Conservation (phyloP, 2,113 vertebrate species). For the Isurus oxyrinchus region DNA sequence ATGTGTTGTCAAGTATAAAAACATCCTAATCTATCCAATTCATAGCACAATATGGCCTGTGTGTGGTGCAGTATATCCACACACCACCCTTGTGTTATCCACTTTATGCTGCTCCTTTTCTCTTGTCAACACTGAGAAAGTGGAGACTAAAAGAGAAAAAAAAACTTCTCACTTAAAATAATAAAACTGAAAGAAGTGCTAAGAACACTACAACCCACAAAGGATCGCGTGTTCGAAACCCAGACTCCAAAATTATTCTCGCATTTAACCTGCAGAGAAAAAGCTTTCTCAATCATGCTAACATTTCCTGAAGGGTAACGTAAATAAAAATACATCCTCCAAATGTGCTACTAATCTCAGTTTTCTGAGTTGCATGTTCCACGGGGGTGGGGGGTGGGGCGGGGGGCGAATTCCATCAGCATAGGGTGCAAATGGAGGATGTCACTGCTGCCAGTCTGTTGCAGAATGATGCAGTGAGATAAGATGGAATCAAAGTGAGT, state of each 20-base stretch:
- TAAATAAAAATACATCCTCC: not conserved
- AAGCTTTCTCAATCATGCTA: not conserved
- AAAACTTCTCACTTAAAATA: not conserved
- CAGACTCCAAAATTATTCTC: not conserved
- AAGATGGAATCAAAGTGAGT: not conserved
- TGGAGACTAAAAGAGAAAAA: not conserved
- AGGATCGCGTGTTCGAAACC: not conserved
- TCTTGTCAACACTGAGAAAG: not conserved
- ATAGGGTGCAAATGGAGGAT: not conserved
- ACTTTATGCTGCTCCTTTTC: not conserved
- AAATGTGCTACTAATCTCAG: no score
- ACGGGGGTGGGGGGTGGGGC: no score
- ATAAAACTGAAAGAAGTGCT: not conserved
- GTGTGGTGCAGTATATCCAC: not conserved
- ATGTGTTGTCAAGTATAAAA: not conserved
- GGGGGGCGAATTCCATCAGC: not conserved
- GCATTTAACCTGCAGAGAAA: not conserved
- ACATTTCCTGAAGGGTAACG: not conserved
- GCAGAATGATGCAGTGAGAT: not conserved
- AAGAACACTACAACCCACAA: not conserved
- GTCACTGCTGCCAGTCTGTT: not conserved
- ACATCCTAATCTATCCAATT: not conserved
- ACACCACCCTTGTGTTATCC: not conserved
- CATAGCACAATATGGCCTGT: not conserved
- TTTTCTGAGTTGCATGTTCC: not conserved